Base-by-base conservation (phyloP, 2,797 vertebrate species). In the Lacerta bilineata region DNA sequence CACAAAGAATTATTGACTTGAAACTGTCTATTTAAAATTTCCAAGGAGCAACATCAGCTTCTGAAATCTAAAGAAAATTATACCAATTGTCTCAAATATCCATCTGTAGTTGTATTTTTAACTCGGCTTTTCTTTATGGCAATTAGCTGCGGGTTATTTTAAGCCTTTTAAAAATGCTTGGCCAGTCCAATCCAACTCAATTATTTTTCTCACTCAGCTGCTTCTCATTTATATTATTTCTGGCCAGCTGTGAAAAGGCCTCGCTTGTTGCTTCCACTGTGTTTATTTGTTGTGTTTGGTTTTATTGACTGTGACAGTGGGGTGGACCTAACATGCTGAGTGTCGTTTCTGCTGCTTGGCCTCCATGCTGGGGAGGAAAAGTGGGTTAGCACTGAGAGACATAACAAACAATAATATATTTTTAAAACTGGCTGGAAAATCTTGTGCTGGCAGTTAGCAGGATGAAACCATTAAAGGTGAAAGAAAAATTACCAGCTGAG, bases 81-180 rank as follows among this genome's bases (percentile, higher is more conserved):
- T 91, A 91, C 72, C 93, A 95, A 80, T 90, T 72, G 75, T 87
- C 85, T 94, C 82, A 93, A 91, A 82, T 88, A 92, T 91, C 93
- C 89, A 91, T 90, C 93, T 94, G 90, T n/a, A 83, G 84, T 50
- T 27, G n/a, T 41, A 79, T 90, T 91, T 93, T 91, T 92, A 90
- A 86, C 76, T 55, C 87, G 88, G 89, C 87, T 95, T 92, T 86
- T 85, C 91, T 93, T 92, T 92, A 92, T 89, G 86, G 41, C 90
- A 89, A 93, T 89, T 85, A 94, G 86, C 90, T 92, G 91, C 90
- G 87, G 85, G 90, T 93, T 95, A 95, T 91, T 96, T 95, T 93
- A 90, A 92, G 85, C 76, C 85, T 92, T 90, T 64, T 46, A 25
- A 81, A 41, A 41, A 43, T 25, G 27, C 72, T 81, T 69, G 43